Conservation (phyloP, 2,113 vertebrate genomes). For the Burhinus oedicnemus region DNA sequence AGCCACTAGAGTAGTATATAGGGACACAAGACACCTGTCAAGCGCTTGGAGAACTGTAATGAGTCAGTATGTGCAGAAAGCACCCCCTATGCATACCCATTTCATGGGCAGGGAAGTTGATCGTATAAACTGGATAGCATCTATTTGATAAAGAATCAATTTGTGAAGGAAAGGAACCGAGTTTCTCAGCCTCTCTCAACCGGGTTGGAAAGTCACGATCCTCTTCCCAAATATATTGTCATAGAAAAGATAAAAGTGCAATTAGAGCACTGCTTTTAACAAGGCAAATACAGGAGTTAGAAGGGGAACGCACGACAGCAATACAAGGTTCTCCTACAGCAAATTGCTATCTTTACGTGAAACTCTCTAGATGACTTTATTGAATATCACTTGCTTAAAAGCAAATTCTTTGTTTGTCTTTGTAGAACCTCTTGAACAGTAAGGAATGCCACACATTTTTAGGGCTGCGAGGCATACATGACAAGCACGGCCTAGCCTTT, state of each 20-base stretch:
- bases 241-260: background rate
- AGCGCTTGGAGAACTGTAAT: background rate
- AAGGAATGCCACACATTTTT: background rate
- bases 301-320: background rate
- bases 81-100: background rate
- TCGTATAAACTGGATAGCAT: background rate
- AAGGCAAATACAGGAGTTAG: background rate
- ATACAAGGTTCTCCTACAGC: background rate
- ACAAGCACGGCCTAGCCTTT: background rate
- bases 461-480: background rate
- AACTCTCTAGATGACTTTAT: background rate
- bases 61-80: background rate
- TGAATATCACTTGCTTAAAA: background rate
- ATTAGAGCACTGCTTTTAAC: background rate
- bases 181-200: background rate
- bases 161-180: background rate
- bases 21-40: background rate
- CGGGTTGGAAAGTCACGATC: fast-evolving
- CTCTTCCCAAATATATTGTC: background rate
- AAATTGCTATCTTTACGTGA: background rate
- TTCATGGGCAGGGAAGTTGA: background rate
- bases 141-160: background rate
- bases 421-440: background rate
- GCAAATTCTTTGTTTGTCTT: background rate
- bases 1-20: background rate